A percentile compares a stretch with the other conserved stretches of the same genome.
phyloP scores from a whole-genome alignment of 23 tunicate genomes.

The Styela plicata region DNA sequence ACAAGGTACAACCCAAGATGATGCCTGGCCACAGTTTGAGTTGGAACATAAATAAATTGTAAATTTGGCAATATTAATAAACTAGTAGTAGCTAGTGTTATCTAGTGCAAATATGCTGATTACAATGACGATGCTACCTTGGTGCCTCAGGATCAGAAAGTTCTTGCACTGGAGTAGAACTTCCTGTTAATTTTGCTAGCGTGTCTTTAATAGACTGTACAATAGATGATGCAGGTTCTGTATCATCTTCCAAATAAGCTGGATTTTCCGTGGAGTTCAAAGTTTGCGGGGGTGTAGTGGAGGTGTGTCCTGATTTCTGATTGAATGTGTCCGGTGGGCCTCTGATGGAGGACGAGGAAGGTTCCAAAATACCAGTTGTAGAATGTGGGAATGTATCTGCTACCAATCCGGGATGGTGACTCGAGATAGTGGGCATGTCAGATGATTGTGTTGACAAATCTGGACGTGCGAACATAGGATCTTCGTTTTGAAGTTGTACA shows the following conservation, averaged over 20 bases:
- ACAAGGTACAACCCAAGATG: too few species aligned
- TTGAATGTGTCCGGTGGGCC: not conserved
- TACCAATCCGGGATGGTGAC: not conserved
- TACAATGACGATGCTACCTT: too few species aligned
- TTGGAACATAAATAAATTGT: too few species aligned
- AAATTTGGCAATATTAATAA: too few species aligned
- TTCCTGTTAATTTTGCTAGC: conserved; percentile 9
- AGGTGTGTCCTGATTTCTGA: not conserved
- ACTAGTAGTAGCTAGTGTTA: too few species aligned
- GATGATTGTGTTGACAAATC: not conserved
- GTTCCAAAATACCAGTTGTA: not conserved
- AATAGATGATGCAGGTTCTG: conserved; percentile 7
- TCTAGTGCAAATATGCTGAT: too few species aligned
- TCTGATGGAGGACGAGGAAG: not conserved
- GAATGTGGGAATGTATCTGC: not conserved
- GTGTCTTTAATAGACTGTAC: conserved; percentile 24
- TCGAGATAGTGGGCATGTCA: conserved; percentile 2
- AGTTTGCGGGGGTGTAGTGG: not conserved
- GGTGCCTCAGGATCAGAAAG: not conserved
- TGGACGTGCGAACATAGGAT: not conserved
- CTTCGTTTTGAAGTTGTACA: not conserved
- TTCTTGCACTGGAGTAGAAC: not conserved
- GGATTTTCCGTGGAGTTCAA: not conserved
- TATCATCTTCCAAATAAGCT: not conserved
- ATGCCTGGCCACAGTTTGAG: too few species aligned